phyloP scores from a whole-genome alignment of 2,888 invertebrate genomes.

The Ypsolopha sequella region DNA sequence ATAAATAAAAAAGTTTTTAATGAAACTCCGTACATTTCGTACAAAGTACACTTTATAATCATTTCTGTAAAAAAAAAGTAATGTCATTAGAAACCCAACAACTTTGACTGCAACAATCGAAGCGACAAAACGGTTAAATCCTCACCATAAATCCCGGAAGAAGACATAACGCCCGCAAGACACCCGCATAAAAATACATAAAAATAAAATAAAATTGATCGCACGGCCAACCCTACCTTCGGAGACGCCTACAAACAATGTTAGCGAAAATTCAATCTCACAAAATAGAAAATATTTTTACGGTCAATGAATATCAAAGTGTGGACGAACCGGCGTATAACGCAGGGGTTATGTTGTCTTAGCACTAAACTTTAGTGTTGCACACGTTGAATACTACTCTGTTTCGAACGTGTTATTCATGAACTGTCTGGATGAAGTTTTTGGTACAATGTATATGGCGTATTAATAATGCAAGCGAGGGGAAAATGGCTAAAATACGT shows the following conservation, averaged over 20 bases:
- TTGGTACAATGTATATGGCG: background rate
- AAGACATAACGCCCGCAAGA: background rate
- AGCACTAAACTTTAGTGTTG: slow-evolving; percentile 24
- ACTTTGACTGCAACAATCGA: too few relatives aligned
- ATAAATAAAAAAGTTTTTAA: too few relatives aligned
- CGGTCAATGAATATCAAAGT: slow-evolving; percentile 64
- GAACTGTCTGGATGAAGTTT: background rate
- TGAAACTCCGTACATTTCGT: too few relatives aligned
- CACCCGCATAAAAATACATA: slow-evolving; percentile 14
- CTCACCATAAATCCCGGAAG: too few relatives aligned
- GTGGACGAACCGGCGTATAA: slow-evolving; percentile 29
- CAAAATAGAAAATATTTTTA: slow-evolving; percentile 65
- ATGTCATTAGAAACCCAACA: too few relatives aligned
- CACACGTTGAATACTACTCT: slow-evolving; percentile 9
- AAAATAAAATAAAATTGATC: slow-evolving; percentile 39
- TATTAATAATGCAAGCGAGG: too few relatives aligned
- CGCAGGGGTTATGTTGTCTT: slow-evolving; percentile 34
- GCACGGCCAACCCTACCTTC: slow-evolving; percentile 32
- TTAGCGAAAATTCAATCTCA: slow-evolving; percentile 60
- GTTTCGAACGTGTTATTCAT: slow-evolving; percentile 4
- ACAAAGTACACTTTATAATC: too few relatives aligned
- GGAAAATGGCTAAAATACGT: too few relatives aligned
- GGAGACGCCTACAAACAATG: slow-evolving; percentile 52
- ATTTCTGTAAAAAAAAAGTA: too few relatives aligned
- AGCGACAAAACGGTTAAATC: too few relatives aligned